These are phyloP conservation scores for Mesoligia furuncula DNA, from an alignment of 2,888 invertebrate species.

Conservation along the genomic window DNA sequence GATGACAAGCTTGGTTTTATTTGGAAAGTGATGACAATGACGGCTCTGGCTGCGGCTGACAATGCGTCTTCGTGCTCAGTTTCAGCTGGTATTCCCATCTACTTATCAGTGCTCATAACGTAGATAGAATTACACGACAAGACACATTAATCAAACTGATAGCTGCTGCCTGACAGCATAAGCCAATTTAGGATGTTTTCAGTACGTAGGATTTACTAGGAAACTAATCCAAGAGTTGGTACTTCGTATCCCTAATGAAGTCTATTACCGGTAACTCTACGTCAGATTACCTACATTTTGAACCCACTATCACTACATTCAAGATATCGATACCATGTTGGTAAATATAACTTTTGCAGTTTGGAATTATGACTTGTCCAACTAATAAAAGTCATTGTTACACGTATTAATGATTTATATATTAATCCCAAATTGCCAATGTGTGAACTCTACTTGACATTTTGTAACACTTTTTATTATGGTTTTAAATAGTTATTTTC, in stretches of 20 bases:
- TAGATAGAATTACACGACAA: background rate
- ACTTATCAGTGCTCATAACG: background rate
- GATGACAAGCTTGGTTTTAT: background rate
- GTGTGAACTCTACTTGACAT: background rate
- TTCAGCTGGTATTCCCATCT: background rate
- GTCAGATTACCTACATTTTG: background rate
- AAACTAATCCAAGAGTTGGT: background rate
- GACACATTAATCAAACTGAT: conserved; percentile 1
- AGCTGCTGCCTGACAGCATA: background rate
- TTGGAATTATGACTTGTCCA: background rate
- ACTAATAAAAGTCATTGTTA: background rate
- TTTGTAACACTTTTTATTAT: background rate
- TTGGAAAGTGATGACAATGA: background rate
- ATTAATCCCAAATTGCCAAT: background rate
- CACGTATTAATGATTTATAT: too few species aligned
- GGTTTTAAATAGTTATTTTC: background rate
- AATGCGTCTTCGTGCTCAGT: background rate
- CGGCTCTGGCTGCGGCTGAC: too few species aligned
- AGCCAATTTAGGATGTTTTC: background rate
- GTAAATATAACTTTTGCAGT: background rate
- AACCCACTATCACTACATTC: background rate
- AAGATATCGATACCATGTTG: background rate
- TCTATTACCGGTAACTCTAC: background rate
- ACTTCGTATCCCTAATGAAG: background rate
- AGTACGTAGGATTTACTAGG: background rate